Evolutionary conservation across 2,113 vertebrate genomes (phyloP), one percentile per base, ranked within the genome.

Genomic region (Aegotheles bennettii): DNA sequence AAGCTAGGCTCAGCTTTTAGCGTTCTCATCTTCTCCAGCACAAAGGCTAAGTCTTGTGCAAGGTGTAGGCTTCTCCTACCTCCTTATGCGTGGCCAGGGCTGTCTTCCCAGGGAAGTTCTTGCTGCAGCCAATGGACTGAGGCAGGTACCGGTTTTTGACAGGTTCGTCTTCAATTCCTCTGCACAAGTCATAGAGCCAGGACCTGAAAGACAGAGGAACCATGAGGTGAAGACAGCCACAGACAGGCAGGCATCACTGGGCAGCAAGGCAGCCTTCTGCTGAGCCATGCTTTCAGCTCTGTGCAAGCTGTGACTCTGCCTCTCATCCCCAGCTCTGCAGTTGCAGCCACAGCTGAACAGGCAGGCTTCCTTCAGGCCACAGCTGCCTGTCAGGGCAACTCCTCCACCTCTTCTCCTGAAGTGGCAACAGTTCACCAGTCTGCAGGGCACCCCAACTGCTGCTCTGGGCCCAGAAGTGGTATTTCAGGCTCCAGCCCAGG

Each of bases 101-200:
- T 9, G 97, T 97, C 84, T 96, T 99, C 76, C 99, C 99, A 31
- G 97, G 98, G 82, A 99, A 99, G 94, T 98, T 99, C 96, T 99
- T 99, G 97, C 99, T 99, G 95, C 99, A 99, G 90, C 99, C 99
- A 69, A 99, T 98, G 54, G 99, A 99, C 96, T 98, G 99, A 7
- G 99, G 98, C 80, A 99, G 96, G 81, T 99, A 98, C 45, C 99
- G 98, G 64, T 99, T 98, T 97, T 98, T 99, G 57, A 99, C 99
- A 16, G 99, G 98, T 90, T 99, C 99, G 43, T 99, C 99, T 69
- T 99, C 99, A 67, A 99, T 98, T 73, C 99, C 99, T 80, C 99
- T 98, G 90, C 99, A 99, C 96, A 99, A 94, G 90, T 99, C 98
- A 71, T 98, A 99, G 5, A 99, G 97, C 99, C 99, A 99, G 77